phyloP scores from a whole-genome alignment of 2,888 invertebrate genomes.

The Ethmia dodecea region DNA sequence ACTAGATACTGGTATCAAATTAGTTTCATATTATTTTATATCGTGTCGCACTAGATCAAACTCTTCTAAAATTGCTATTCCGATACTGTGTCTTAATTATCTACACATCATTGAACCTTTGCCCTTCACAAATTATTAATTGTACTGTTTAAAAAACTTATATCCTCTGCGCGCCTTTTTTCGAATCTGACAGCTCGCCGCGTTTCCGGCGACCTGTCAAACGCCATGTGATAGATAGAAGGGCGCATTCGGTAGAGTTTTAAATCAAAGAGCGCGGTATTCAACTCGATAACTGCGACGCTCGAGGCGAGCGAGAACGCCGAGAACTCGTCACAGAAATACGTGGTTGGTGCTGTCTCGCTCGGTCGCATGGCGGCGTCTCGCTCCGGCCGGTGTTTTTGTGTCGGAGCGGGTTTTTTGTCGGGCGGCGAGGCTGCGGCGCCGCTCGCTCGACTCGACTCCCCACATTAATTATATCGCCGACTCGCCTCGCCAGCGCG shows the following conservation, averaged over 20 bases:
- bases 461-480: conserved; percentile 71
- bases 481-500: conserved; percentile 42
- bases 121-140: conserved; percentile 2
- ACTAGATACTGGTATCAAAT: no score
- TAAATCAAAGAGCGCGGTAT: conserved; percentile 74
- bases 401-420: conserved; percentile 76
- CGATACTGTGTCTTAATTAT: no score
- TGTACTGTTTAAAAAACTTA: conserved; percentile 2
- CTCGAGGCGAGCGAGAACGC: conserved; percentile 69
- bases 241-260: conserved; percentile 72
- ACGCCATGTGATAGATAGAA: conserved; percentile 78
- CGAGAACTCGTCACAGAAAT: conserved; percentile 71
- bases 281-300: conserved; percentile 65
- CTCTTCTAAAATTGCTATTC: no score
- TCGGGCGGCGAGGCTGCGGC: conserved; percentile 43
- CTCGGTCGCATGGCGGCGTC: conserved; percentile 43
- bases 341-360: conserved; percentile 52
- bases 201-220: conserved; percentile 74
- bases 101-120: neutral
- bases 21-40: no score
- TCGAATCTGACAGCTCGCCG: conserved; percentile 65
- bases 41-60: no score
- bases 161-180: conserved; percentile 58
- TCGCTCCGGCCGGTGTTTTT: conserved; percentile 69
- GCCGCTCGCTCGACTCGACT: conserved; percentile 59